phyloP scores from a whole-genome alignment of 2,113 vertebrate species.

The Meles meles region DNA sequence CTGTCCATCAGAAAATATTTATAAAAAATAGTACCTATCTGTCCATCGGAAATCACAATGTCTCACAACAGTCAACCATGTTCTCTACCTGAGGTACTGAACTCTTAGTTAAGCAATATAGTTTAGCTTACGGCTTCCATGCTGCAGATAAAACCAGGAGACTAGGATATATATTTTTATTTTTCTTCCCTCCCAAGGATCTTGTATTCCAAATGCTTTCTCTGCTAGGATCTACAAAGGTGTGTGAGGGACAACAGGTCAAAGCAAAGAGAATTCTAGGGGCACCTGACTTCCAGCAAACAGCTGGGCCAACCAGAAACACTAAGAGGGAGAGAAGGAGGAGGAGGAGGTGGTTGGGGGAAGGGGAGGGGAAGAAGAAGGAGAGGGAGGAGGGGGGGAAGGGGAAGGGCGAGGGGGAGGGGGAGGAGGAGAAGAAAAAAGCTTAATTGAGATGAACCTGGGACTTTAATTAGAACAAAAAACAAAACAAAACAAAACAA shows the following conservation, averaged over 20 bases:
- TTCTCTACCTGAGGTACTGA: not conserved
- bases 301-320: not conserved
- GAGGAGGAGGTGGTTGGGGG: no score
- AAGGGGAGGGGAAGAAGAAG: no score
- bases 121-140: not conserved
- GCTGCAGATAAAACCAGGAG: not conserved
- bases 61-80: not conserved
- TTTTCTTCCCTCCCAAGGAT: not conserved
- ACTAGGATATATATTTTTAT: not conserved
- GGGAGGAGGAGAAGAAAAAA: not conserved
- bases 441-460: not conserved
- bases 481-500: no score
- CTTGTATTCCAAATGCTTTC: not conserved
- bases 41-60: not conserved
- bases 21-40: no score
- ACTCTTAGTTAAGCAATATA: not conserved
- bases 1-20: fast-evolving
- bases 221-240: not conserved
- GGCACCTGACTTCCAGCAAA: not conserved
- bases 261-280: not conserved
- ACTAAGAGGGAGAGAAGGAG: no score
- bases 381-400: no score
- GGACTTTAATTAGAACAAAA: not conserved
- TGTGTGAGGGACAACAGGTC: not conserved
- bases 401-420: fast-evolving